Conservation (phyloP, 2,797 vertebrate species). For the Trematomus bernacchii region DNA sequence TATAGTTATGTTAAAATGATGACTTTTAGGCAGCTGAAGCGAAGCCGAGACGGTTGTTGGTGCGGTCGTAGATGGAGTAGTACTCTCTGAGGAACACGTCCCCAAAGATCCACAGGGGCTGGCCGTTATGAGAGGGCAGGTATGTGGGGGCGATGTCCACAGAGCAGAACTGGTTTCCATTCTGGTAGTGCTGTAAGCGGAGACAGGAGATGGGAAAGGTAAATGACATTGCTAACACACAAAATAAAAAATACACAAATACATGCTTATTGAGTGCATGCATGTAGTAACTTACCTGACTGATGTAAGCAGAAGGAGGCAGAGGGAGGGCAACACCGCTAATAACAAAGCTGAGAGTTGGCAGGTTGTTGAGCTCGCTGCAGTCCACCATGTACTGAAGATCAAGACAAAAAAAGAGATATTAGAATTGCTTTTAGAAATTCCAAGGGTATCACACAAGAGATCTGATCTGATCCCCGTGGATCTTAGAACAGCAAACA, state of each 20-base stretch:
- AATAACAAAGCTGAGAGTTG: constrained; percentile 82
- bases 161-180: constrained; percentile 70
- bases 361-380: constrained; percentile 66
- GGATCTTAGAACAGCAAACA: too few relatives aligned
- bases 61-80: constrained; percentile 84
- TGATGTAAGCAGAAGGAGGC: constrained; percentile 79
- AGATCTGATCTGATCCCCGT: too few relatives aligned
- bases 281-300: constrained; percentile 37
- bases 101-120: constrained; percentile 87
- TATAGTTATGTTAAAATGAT: not conserved
- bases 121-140: constrained; percentile 74
- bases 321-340: constrained; percentile 74
- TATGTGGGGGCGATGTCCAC: constrained; percentile 81
- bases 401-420: constrained; percentile 18
- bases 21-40: constrained; percentile 73
- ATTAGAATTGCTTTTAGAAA: not conserved
- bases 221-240: not conserved
- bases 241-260: not conserved
- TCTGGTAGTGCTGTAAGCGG: constrained; percentile 25
- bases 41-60: constrained; percentile 84
- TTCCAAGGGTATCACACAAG: too few relatives aligned
- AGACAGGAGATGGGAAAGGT: not conserved
- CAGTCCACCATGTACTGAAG: constrained; percentile 83
- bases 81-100: constrained; percentile 87
- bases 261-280: not conserved